A percentile compares a stretch with the other conserved stretches of the same genome.
Conservation (phyloP, 2,797 vertebrate species). For the Sebastes minor region DNA sequence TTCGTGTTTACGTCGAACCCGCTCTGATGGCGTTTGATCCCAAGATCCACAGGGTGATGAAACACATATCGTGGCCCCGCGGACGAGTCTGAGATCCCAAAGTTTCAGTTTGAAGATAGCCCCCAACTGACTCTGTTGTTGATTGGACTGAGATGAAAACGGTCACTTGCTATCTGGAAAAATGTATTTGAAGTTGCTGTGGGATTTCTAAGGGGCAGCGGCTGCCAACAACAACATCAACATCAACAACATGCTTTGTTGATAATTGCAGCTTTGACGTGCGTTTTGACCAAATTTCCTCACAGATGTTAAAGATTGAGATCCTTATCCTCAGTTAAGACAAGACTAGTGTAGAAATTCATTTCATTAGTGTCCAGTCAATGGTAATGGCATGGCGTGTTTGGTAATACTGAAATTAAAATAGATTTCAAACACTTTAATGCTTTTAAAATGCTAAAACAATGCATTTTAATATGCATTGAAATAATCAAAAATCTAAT, state of each 20-base stretch:
- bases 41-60: slow-evolving; percentile 65
- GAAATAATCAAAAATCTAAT: too few species aligned
- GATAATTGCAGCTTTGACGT: slow-evolving; percentile 36
- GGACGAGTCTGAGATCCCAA: slow-evolving; percentile 39
- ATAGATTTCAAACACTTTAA: neutral
- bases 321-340: neutral
- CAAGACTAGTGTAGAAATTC: neutral
- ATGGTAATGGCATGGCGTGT: neutral
- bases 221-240: neutral
- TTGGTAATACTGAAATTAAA: neutral
- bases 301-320: slow-evolving; percentile 12
- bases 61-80: neutral
- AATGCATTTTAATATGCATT: neutral
- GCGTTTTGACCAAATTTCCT: slow-evolving; percentile 34
- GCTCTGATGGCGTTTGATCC: slow-evolving; percentile 67
- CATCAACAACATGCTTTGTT: slow-evolving; percentile 20
- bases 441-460: neutral
- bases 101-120: slow-evolving; percentile 56
- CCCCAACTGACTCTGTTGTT: slow-evolving; percentile 59
- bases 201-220: slow-evolving; percentile 28
- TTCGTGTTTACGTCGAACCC: slow-evolving; percentile 61
- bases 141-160: slow-evolving; percentile 61
- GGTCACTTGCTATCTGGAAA: slow-evolving; percentile 36
- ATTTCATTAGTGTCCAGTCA: neutral
- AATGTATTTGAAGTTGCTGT: slow-evolving; percentile 61